Evolutionary conservation across 2,888 invertebrate species (phyloP).

Genomic region (Pegoplata infirma): DNA sequence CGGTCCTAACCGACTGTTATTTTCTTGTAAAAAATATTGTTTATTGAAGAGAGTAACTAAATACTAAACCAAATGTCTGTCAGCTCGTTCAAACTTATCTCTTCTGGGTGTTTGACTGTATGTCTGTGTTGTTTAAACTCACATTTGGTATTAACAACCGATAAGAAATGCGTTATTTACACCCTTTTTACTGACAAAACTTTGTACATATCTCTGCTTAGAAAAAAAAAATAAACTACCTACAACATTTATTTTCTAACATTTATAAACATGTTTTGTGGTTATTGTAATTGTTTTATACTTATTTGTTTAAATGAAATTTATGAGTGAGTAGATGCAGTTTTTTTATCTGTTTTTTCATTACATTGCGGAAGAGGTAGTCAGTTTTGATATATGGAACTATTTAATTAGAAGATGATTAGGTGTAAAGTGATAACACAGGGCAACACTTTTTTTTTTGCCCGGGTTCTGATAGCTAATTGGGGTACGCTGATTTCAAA

Average conservation of each 20-base stretch:
- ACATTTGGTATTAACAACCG: conserved; percentile 30
- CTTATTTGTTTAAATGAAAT: conserved; percentile 12
- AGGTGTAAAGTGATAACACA: conserved; percentile 48
- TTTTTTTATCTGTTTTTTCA: too few species aligned
- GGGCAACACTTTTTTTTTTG: too few species aligned
- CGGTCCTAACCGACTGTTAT: too few species aligned
- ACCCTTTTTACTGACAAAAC: conserved; percentile 33
- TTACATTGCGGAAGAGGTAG: conserved; percentile 44
- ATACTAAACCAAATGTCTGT: neutral
- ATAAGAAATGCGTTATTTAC: conserved; percentile 56
- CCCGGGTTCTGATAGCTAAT: too few species aligned
- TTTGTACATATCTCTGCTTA: too few species aligned
- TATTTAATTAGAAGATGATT: conserved; percentile 27
- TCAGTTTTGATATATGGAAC: neutral
- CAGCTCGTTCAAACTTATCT: neutral
- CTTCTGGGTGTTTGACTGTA: neutral
- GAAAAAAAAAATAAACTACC: too few species aligned
- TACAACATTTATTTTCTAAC: conserved; percentile 14
- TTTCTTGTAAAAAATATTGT: conserved; percentile 27
- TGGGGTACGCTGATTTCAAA: too few species aligned
- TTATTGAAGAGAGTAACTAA: conserved; percentile 46
- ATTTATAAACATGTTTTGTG: conserved; percentile 42
- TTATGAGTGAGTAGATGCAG: conserved; percentile 39
- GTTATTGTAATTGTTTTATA: conserved; percentile 22
- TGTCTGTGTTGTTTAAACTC: conserved; percentile 3